phyloP scores from a whole-genome alignment of 2,113 vertebrate genomes.

The Sphaerodactylus townsendi region DNA sequence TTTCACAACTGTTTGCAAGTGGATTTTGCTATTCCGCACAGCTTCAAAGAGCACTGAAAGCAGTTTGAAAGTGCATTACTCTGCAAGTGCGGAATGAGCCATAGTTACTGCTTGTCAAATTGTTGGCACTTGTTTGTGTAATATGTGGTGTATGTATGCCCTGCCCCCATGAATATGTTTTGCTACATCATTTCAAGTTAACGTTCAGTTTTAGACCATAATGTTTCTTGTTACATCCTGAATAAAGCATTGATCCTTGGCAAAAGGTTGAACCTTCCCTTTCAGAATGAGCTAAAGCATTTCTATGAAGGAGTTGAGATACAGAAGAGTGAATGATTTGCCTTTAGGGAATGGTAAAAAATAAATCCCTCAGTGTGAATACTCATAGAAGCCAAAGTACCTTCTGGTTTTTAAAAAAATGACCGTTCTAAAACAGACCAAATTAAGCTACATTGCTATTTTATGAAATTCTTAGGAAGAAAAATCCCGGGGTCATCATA shows the following conservation, averaged over 20 bases:
- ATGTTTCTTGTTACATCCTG: not conserved
- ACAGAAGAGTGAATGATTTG: not conserved
- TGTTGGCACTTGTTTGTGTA: too few relatives aligned
- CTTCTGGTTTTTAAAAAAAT: slow-evolving; percentile 18
- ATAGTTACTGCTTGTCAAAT: too few relatives aligned
- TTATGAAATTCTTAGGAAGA: slow-evolving; percentile 36
- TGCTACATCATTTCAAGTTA: too few relatives aligned
- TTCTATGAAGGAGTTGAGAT: not conserved
- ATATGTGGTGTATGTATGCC: too few relatives aligned
- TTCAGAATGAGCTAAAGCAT: not conserved
- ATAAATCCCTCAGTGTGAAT: not conserved
- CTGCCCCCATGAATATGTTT: too few relatives aligned
- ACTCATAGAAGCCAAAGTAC: slow-evolving; percentile 25
- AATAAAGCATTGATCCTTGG: not conserved
- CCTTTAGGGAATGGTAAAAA: not conserved
- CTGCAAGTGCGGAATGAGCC: too few relatives aligned
- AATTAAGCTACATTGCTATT: slow-evolving; percentile 38
- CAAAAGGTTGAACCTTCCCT: not conserved
- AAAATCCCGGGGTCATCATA: slow-evolving; percentile 47
- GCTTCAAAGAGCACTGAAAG: too few relatives aligned
- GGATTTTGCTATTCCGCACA: too few relatives aligned
- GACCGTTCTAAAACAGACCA: slow-evolving; percentile 40
- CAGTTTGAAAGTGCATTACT: too few relatives aligned
- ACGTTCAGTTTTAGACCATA: not conserved
- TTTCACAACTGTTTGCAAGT: too few relatives aligned